These are phyloP conservation scores for Pycnomerus fuliginosus DNA, from an alignment of 2,888 invertebrate species.

Conservation along the genomic window DNA sequence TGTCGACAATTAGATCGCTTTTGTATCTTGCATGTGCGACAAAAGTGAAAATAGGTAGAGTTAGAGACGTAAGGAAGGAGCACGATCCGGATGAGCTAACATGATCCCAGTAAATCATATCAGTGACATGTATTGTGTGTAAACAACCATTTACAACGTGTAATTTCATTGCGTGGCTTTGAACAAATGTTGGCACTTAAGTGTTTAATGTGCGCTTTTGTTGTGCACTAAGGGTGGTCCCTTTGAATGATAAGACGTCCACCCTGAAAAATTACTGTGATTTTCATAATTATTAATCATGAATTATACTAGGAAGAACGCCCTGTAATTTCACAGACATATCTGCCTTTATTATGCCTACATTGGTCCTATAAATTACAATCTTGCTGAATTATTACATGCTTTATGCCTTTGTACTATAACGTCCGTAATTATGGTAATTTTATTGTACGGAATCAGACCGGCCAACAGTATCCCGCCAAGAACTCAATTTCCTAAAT, in stretches of 20 bases:
- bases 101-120: conserved; percentile 16
- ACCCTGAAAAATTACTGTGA: conserved; percentile 23
- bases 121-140: conserved; percentile 34
- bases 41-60: neutral
- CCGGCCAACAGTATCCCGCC: neutral
- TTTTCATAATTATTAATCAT: conserved; percentile 26
- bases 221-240: conserved; percentile 26
- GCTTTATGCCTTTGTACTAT: conserved; percentile 12
- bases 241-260: conserved; percentile 22
- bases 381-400: conserved; percentile 24
- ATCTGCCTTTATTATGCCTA: conserved; percentile 18
- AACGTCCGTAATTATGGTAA: conserved; percentile 25
- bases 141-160: conserved; percentile 30
- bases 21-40: neutral
- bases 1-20: too few species aligned
- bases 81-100: conserved; percentile 6
- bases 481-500: neutral
- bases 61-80: conserved; percentile 1
- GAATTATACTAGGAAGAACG: conserved; percentile 17
- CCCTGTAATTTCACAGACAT: conserved; percentile 26
- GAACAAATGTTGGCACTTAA: conserved; percentile 33
- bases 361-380: conserved; percentile 26
- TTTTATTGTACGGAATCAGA: conserved; percentile 4
- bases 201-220: conserved; percentile 23
- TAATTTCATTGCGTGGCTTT: conserved; percentile 31